Evolutionary conservation across 2,888 invertebrate species (phyloP).

Genomic region (Lymantria monacha): DNA sequence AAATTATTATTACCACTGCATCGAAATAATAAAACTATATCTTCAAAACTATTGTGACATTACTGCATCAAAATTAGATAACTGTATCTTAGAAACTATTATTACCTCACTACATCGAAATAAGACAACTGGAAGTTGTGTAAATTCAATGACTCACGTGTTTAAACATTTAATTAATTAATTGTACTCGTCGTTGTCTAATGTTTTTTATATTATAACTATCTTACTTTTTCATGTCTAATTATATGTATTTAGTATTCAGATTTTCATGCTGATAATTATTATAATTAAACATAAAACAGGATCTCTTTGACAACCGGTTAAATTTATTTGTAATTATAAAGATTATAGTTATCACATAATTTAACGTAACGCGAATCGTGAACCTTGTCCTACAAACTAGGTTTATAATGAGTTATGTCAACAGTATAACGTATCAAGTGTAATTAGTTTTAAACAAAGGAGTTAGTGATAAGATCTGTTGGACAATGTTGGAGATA

Average conservation of each 20-base stretch:
- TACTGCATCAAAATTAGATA: too few relatives aligned
- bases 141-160: too few relatives aligned
- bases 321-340: not conserved
- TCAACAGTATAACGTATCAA: conserved; percentile 30
- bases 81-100: too few relatives aligned
- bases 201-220: too few relatives aligned
- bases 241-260: not conserved
- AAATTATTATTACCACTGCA: too few relatives aligned
- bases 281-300: not conserved
- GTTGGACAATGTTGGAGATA: conserved; percentile 28
- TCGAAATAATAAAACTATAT: too few relatives aligned
- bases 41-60: too few relatives aligned
- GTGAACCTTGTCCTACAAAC: conserved; percentile 29
- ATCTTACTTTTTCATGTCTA: not conserved
- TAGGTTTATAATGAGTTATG: conserved; percentile 30
- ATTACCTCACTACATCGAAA: too few relatives aligned
- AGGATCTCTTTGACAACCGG: not conserved
- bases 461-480: conserved; percentile 27
- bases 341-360: conserved; percentile 3
- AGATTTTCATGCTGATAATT: conserved; percentile 3
- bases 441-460: conserved; percentile 34
- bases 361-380: conserved; percentile 7
- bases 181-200: too few relatives aligned
- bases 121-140: too few relatives aligned
- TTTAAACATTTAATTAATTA: too few relatives aligned